Evolutionary conservation across 2,113 vertebrate species (phyloP), one percentile per base, ranked within the genome.

Genomic region (Dasyornis broadbenti): DNA sequence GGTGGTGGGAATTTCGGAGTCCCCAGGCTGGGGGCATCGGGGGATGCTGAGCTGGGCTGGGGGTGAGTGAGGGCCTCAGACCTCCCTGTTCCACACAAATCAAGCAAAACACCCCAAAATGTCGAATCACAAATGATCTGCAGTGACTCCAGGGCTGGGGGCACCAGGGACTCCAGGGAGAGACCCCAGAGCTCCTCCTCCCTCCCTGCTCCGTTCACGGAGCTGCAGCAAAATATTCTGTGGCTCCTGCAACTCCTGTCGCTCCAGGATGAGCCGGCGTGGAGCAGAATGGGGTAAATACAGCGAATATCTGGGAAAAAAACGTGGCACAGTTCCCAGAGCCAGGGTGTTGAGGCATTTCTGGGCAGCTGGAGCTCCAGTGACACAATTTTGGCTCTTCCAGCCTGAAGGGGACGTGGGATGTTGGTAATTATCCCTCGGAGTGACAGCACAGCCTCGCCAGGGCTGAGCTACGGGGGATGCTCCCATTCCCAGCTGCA

Each of bases 181-280:
- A 42, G 45, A 13, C 42, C 9, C 12, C 37, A 10, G 47, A 30
- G 71, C 61, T 44, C 84, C 49, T 28, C n/a, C 49, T 47, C 37
- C 24, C 20, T 50, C 35, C 64, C 50, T 2, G 3, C 2, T 18
- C 33, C 2, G 0, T 4, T 40, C 53, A 4, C 2, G 0, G 40
- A 7, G 1, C 6, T 28, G 15, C 50, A 30, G 28, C 52, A 33
- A 40, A 44, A 49, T 3, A 18, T 26, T 59, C 1, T 0, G 24
- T 26, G 49, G 20, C 69, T 59, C 80, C 39, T 23, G 39, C 26
- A 18, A 19, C 16, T 61, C 33, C 40, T 45, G 26, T 13, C 81
- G 45, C 50, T 23, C 53, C 39, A 3, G 54, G 65, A 3, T 9
- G 68, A 28, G 22, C 6, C 1, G 1, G 2, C 0, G 0, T 15